phyloP scores from a whole-genome alignment of 2,888 invertebrate species.

The Dendrolimus pini region DNA sequence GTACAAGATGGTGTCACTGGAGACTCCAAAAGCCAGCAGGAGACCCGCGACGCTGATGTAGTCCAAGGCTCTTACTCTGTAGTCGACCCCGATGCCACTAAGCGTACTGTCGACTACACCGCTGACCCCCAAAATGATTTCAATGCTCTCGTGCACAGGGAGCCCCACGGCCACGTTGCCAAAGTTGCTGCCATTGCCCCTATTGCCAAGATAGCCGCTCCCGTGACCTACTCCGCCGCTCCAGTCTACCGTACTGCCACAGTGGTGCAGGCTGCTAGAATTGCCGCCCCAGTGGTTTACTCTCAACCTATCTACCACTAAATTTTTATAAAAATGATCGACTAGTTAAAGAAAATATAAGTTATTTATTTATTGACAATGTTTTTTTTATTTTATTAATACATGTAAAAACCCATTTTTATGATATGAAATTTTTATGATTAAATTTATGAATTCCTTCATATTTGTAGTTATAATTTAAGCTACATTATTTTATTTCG shows the following conservation, averaged over 20 bases:
- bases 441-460: no score
- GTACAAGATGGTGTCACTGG: conserved; percentile 68
- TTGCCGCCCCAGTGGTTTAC: conserved; percentile 28
- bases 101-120: conserved; percentile 69
- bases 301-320: conserved; percentile 80
- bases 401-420: no score
- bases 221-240: conserved; percentile 23
- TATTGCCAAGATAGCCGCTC: conserved; percentile 18
- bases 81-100: conserved; percentile 69
- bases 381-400: no score
- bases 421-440: no score
- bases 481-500: no score
- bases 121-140: conserved; percentile 67
- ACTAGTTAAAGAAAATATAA: neutral
- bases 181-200: conserved; percentile 29
- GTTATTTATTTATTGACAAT: conserved; percentile 1
- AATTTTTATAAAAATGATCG: conserved; percentile 21
- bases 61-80: conserved; percentile 71
- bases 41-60: conserved; percentile 69
- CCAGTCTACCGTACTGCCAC: conserved; percentile 31
- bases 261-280: conserved; percentile 12
- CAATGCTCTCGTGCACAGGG: conserved; percentile 68
- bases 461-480: no score
- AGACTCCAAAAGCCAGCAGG: conserved; percentile 67
- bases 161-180: conserved; percentile 44